Percentiles rank a stretch among this genome's conserved stretches.
Conservation (phyloP, 2,113 vertebrate genomes). For the Oncorhynchus keta region DNA sequence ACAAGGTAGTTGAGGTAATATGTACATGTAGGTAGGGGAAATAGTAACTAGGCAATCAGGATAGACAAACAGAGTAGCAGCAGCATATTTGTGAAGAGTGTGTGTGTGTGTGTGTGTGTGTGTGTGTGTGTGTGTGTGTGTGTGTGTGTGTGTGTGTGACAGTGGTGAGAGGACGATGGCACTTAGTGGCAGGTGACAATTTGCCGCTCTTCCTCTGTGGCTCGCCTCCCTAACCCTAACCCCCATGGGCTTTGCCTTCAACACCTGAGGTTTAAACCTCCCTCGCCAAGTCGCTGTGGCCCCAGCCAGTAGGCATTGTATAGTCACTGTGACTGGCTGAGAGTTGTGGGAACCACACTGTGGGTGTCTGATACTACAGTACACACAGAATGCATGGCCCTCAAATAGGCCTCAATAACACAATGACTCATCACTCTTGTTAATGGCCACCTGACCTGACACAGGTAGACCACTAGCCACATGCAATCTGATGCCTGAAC, state of each 20-base stretch:
- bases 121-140: too few species aligned
- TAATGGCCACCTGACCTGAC: slow-evolving; percentile 64
- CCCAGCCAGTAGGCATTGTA: slow-evolving; percentile 51
- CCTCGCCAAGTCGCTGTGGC: slow-evolving; percentile 45
- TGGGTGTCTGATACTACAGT: slow-evolving; percentile 63
- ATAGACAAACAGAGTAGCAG: too few species aligned
- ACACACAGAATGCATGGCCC: slow-evolving; percentile 37
- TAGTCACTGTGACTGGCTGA: slow-evolving; percentile 65
- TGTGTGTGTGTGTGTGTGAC: too few species aligned
- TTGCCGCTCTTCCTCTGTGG: slow-evolving; percentile 65
- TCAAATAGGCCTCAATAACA: slow-evolving; percentile 61
- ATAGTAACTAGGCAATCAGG: slow-evolving; percentile 47
- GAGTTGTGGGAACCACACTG: slow-evolving; percentile 65
- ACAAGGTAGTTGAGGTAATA: too few species aligned
- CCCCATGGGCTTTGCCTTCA: slow-evolving; percentile 65
- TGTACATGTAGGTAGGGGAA: slow-evolving; percentile 52
- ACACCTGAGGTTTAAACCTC: slow-evolving; percentile 63
- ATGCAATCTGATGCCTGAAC: slow-evolving; percentile 43
- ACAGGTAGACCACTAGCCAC: slow-evolving; percentile 59
- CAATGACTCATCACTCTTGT: slow-evolving; percentile 65
- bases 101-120: too few species aligned
- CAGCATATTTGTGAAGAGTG: too few species aligned
- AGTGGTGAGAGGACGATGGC: slow-evolving; percentile 42
- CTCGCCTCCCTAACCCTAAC: slow-evolving; percentile 49
- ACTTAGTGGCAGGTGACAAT: slow-evolving; percentile 75